Evolutionary conservation across 2,888 invertebrate species (phyloP).

Genomic region (Cosmopolites sordidus): DNA sequence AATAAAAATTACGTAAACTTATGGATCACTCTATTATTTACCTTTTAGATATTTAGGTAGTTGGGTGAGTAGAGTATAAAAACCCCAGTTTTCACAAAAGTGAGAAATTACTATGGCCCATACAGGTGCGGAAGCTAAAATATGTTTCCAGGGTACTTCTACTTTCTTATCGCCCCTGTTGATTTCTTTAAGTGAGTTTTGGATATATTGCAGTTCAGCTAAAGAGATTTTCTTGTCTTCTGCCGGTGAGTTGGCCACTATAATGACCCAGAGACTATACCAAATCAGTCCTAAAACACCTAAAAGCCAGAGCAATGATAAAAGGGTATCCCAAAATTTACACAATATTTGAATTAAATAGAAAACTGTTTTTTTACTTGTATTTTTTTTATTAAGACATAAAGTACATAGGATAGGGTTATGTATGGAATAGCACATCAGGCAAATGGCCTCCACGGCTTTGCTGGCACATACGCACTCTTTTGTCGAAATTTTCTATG

Average conservation of each 20-base stretch:
- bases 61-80: slow-evolving; percentile 79
- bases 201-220: slow-evolving; percentile 70
- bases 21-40: too few species aligned
- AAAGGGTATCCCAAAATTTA: neutral
- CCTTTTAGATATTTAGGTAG: slow-evolving; percentile 80
- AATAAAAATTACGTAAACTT: too few species aligned
- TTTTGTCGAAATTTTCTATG: too few species aligned
- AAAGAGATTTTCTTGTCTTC: slow-evolving; percentile 68
- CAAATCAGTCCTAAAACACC: slow-evolving; percentile 66
- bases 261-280: slow-evolving; percentile 65
- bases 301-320: slow-evolving; percentile 34
- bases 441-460: too few species aligned
- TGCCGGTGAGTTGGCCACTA: slow-evolving; percentile 71
- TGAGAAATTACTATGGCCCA: slow-evolving; percentile 82
- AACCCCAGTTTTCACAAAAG: slow-evolving; percentile 88
- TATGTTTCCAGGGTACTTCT: slow-evolving; percentile 71
- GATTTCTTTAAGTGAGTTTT: slow-evolving; percentile 55
- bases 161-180: slow-evolving; percentile 49
- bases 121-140: slow-evolving; percentile 71
- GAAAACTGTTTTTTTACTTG: too few species aligned
- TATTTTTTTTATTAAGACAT: too few species aligned
- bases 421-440: too few species aligned
- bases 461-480: too few species aligned
- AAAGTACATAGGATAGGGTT: too few species aligned
- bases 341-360: too few species aligned